Evolutionary conservation across 1,140 invertebrate species (phyloP).

Genomic region (Nephila pilipes): DNA sequence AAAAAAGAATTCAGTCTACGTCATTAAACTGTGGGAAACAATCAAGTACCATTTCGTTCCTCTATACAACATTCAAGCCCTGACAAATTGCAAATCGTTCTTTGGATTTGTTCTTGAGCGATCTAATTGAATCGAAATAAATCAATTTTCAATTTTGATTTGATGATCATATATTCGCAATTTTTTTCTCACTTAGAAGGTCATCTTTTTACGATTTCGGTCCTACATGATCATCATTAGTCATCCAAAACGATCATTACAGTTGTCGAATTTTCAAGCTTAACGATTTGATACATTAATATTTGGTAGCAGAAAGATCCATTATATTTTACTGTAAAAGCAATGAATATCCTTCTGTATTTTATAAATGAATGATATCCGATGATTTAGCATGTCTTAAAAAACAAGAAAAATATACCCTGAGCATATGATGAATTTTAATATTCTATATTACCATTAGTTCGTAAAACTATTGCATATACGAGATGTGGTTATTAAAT

Average conservation of each 20-base stretch:
- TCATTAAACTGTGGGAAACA: background rate
- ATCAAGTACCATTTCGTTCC: background rate
- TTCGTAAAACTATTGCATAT: too few relatives aligned
- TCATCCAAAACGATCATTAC: background rate
- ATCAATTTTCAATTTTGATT: conserved; percentile 1
- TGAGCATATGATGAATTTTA: too few relatives aligned
- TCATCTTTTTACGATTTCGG: background rate
- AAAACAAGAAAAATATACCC: too few relatives aligned
- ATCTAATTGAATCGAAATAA: background rate
- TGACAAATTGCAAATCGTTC: background rate
- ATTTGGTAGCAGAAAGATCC: background rate
- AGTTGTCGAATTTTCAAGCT: background rate
- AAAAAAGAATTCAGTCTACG: too few relatives aligned
- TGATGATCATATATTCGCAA: background rate
- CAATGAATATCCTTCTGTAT: too few relatives aligned
- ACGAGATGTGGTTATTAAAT: too few relatives aligned
- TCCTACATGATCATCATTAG: background rate
- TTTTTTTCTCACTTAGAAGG: background rate
- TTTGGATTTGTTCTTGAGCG: background rate
- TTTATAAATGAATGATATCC: too few relatives aligned
- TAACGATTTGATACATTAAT: background rate
- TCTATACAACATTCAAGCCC: background rate
- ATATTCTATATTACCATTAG: too few relatives aligned
- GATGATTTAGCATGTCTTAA: too few relatives aligned
- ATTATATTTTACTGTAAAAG: background rate